Evolutionary conservation across 2,888 invertebrate species (phyloP), one percentile per base, ranked within the genome.

Genomic region (Holacanthella duospinosa): DNA sequence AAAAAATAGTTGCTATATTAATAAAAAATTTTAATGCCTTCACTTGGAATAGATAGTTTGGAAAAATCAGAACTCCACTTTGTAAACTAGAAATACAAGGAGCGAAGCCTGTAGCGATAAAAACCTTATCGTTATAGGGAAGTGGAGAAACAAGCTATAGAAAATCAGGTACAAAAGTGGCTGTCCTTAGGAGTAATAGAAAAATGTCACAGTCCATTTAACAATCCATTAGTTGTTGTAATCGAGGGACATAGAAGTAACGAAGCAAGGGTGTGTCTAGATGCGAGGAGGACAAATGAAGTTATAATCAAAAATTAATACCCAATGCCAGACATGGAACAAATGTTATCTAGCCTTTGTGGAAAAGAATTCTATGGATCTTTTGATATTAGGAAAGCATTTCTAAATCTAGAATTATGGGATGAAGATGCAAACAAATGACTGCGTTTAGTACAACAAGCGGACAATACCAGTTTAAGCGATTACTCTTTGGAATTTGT

Each of bases 401-500:
- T 36, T 16, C 36, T 36, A 16, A 36, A 36, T 16, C 36, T 36
- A 9, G 36, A 16, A 36, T 36, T 36, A n/a, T n/a, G n/a, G n/a
- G n/a, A n/a, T n/a, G n/a, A 36, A 36, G 16, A 36, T 9, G 36
- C 16, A 36, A 36, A 36, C 36, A 36, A 36, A 9, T 36, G 6
- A 36, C 36, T 9, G 36, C 36, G 16, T 36, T 60, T 28, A 29
- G 19, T 28, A 21, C n/a, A 6, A 2, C 4, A 3, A 3, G 2
- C 3, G 60, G 53, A 9, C 28, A 26, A 21, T 60, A 29, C 28
- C 48, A 28, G n/a, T 60, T 48, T 48, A 26, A 9, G 6, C 24
- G 54, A 54, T 21, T 60, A 4, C 53, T 54, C 2, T 60, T 60
- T 54, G 60, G 60, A 48, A 27, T 60, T 24, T 19, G 26, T 12